Evolutionary conservation across 2,797 vertebrate species (phyloP).

Genomic region (Scyliorhinus canicula): DNA sequence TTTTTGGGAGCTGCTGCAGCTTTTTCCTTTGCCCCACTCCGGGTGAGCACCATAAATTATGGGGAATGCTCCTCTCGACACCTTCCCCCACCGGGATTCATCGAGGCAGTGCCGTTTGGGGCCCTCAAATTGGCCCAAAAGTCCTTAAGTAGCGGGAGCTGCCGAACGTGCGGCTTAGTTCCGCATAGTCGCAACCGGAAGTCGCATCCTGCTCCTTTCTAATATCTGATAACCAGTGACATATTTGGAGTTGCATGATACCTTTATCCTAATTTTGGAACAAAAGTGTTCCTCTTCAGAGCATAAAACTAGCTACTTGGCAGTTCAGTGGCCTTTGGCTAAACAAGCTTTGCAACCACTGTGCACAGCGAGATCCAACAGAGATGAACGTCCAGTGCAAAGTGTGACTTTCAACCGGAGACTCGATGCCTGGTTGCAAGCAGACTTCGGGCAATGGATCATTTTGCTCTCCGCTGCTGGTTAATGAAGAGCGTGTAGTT

Average conservation of each 20-base stretch:
- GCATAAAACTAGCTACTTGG: background rate
- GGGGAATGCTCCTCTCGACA: too few relatives aligned
- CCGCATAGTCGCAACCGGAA: too few relatives aligned
- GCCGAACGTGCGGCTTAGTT: too few relatives aligned
- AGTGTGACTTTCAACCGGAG: background rate
- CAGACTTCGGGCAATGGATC: background rate
- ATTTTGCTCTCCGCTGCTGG: too few relatives aligned
- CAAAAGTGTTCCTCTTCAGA: background rate
- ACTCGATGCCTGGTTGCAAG: background rate
- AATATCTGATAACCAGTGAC: too few relatives aligned
- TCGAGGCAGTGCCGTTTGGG: too few relatives aligned
- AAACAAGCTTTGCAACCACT: background rate
- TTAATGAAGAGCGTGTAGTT: background rate
- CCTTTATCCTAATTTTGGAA: background rate
- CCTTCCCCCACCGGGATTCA: too few relatives aligned
- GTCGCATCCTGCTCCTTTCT: background rate
- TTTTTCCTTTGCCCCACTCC: too few relatives aligned
- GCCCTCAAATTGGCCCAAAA: too few relatives aligned
- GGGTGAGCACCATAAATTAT: too few relatives aligned
- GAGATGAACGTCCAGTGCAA: background rate
- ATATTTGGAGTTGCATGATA: background rate
- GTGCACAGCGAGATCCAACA: background rate
- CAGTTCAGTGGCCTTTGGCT: background rate
- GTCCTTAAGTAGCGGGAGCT: too few relatives aligned
- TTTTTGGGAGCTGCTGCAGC: too few relatives aligned